These are phyloP conservation scores for Heliconius ismenius DNA, from an alignment of 2,888 invertebrate genomes.

Conservation along the genomic window DNA sequence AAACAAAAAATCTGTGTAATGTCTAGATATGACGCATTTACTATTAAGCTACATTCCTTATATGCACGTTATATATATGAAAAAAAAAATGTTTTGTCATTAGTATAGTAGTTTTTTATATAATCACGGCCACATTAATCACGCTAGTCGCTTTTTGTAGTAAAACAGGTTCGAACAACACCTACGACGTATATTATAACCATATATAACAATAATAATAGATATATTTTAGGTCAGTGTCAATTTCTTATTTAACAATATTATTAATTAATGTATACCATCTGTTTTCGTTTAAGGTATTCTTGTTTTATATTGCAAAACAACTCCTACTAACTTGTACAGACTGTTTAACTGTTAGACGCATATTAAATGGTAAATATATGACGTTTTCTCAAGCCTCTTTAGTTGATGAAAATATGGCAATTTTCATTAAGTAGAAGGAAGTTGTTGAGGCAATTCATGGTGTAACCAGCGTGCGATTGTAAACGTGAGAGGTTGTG, in stretches of 20 bases:
- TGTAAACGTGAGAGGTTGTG: too few relatives aligned
- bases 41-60: background rate
- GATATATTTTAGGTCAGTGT: constrained; percentile 33
- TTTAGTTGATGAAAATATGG: too few relatives aligned
- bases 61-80: background rate
- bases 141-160: background rate
- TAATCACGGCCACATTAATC: constrained; percentile 12
- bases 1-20: background rate
- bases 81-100: constrained; percentile 11
- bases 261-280: background rate
- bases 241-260: constrained; percentile 24
- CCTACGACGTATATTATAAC: constrained; percentile 9
- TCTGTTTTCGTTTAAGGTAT: constrained; percentile 16
- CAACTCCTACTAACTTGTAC: constrained; percentile 34
- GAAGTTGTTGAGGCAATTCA: too few relatives aligned
- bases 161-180: constrained; percentile 9
- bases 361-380: background rate
- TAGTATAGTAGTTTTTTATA: background rate
- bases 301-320: constrained; percentile 30
- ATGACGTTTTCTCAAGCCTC: background rate
- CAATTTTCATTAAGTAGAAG: too few relatives aligned
- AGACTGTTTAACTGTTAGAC: background rate
- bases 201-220: constrained; percentile 5
- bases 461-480: too few relatives aligned
- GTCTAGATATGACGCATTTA: background rate